phyloP scores from a whole-genome alignment of 2,797 vertebrate species.

The Garrulus glandarius region DNA sequence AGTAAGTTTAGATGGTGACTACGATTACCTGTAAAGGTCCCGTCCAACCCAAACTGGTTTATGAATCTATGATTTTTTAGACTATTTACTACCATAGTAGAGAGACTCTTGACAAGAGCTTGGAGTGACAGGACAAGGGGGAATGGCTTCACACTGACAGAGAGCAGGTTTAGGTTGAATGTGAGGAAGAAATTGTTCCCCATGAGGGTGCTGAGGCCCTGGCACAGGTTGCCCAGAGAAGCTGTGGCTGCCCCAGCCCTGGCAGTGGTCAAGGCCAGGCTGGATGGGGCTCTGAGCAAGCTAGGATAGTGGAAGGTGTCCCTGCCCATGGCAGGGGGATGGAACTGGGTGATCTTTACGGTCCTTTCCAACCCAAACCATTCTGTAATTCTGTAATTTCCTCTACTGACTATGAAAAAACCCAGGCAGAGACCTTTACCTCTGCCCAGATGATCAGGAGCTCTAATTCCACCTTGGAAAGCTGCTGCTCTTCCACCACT shows the following conservation, averaged over 20 bases:
- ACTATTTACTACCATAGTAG: neutral
- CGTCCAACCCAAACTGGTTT: neutral
- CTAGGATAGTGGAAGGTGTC: neutral
- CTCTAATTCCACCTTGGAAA: neutral
- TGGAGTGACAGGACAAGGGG: neutral
- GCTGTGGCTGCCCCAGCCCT: neutral
- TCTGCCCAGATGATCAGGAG: neutral
- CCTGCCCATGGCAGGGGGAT: neutral
- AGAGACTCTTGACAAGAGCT: neutral
- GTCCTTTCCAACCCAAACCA: neutral
- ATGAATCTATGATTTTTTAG: neutral
- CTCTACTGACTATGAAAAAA: neutral
- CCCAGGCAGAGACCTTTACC: neutral
- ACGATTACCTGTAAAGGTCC: neutral
- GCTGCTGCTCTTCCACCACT: neutral
- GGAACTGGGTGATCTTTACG: neutral
- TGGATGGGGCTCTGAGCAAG: neutral
- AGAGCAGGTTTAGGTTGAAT: neutral
- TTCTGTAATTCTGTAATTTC: neutral
- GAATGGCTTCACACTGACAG: neutral
- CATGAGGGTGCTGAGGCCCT: fast-evolving
- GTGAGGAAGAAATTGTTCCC: neutral
- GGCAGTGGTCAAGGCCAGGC: fast-evolving
- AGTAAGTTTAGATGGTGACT: neutral
- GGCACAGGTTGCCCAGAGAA: neutral